Percentiles rank a stretch among this genome's conserved stretches.
Conservation (phyloP, 2,888 invertebrate species). For the Chymomyza caudatula region DNA sequence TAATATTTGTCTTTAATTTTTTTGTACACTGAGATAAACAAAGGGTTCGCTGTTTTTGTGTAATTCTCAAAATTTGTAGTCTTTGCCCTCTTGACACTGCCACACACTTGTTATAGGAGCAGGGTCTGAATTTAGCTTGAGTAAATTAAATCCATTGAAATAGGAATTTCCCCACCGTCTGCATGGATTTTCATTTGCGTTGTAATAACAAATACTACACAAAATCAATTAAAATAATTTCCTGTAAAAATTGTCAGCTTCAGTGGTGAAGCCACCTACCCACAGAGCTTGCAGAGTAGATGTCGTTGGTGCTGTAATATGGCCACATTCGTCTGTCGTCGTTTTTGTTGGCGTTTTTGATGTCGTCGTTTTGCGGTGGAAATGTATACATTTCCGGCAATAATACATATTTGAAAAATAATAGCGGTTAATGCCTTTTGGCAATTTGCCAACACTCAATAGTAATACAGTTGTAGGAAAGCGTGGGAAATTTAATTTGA, state of each 20-base stretch:
- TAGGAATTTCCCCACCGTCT: too few relatives aligned
- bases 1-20: too few relatives aligned
- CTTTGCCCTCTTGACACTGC: too few relatives aligned
- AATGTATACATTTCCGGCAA: constrained; percentile 63
- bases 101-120: too few relatives aligned
- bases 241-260: constrained; percentile 46
- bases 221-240: constrained; percentile 68
- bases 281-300: constrained; percentile 42
- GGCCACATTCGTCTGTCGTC: constrained; percentile 29
- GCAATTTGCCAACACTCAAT: constrained; percentile 47
- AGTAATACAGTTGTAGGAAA: constrained; percentile 20
- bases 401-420: constrained; percentile 68
- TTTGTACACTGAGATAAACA: too few relatives aligned
- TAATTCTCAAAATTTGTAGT: too few relatives aligned
- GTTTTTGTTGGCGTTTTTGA: constrained; percentile 20
- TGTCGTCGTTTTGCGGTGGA: constrained; percentile 48
- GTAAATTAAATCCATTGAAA: not conserved
- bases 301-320: constrained; percentile 61
- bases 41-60: too few relatives aligned
- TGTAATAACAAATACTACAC: constrained; percentile 59
- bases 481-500: constrained; percentile 64
- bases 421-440: constrained; percentile 41
- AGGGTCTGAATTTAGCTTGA: too few relatives aligned
- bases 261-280: constrained; percentile 19
- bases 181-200: constrained; percentile 49